A percentile compares a stretch with the other conserved stretches of the same genome.
These are phyloP conservation scores for Galeruca laticollis DNA, from an alignment of 2,888 invertebrate genomes.

Conservation along the genomic window DNA sequence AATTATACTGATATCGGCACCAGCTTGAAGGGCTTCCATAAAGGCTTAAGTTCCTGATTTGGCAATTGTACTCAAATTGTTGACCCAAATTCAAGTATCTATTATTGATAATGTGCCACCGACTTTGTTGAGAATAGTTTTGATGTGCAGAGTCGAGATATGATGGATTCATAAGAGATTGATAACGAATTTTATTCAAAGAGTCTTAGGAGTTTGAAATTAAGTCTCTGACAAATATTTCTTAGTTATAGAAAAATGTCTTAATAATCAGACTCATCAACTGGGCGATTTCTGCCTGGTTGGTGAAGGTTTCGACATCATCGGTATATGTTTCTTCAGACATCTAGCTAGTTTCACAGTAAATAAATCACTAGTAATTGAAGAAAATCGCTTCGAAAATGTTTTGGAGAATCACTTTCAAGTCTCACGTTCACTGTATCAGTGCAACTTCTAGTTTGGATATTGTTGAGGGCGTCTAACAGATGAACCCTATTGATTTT, in stretches of 20 bases:
- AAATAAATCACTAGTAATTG: no score
- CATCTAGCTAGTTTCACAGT: no score
- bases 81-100: constrained; percentile 97
- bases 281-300: constrained; percentile 99
- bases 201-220: constrained; percentile 99
- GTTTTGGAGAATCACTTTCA: no score
- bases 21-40: constrained; percentile 99
- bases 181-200: constrained; percentile 93
- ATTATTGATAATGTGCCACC: constrained; percentile 95
- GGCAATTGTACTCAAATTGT: constrained; percentile 98
- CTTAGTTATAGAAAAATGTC: constrained; percentile 99
- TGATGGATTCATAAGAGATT: constrained; percentile 95
- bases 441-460: no score
- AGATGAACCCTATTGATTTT: no score
- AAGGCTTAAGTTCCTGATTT: constrained; percentile 99
- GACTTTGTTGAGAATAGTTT: constrained; percentile 96
- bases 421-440: no score
- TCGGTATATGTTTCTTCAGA: constrained; percentile 77
- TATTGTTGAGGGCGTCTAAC: no score
- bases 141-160: constrained; percentile 94
- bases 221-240: constrained; percentile 98
- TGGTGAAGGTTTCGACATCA: constrained; percentile 97
- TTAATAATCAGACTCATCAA: constrained; percentile 99
- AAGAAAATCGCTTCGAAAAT: no score
- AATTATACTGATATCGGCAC: constrained; percentile 99